Conservation (phyloP, 2,113 vertebrate genomes). For the Microtus pennsylvanicus region DNA sequence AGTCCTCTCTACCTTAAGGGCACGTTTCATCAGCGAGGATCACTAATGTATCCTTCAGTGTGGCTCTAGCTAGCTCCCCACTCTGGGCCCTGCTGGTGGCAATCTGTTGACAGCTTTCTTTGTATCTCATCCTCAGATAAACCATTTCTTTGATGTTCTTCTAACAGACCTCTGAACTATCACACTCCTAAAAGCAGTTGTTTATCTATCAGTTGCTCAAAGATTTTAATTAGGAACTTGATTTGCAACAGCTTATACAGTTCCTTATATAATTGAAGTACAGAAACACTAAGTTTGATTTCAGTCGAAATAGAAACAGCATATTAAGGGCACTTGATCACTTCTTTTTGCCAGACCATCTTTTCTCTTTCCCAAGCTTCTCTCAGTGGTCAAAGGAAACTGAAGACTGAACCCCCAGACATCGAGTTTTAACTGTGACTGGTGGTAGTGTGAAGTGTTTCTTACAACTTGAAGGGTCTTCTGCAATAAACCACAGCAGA, state of each 20-base stretch:
- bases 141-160: background rate
- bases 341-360: background rate
- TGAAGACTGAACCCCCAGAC: background rate
- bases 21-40: background rate
- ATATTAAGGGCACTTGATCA: background rate
- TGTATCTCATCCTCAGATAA: background rate
- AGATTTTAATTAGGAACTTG: slow-evolving; percentile 26
- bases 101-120: background rate
- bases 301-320: slow-evolving; percentile 36
- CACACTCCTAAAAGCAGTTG: slow-evolving; percentile 16
- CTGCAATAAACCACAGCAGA: background rate
- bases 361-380: background rate
- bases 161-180: background rate
- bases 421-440: slow-evolving; percentile 9
- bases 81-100: background rate
- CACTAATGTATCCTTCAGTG: background rate
- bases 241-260: background rate
- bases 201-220: background rate
- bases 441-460: background rate
- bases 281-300: background rate
- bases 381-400: background rate
- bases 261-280: slow-evolving; percentile 1
- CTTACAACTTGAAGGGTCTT: slow-evolving; percentile 1
- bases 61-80: background rate
- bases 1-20: background rate